Base-by-base conservation (phyloP, 1,140 invertebrate species). In the Ctenoplectra terminalis region DNA sequence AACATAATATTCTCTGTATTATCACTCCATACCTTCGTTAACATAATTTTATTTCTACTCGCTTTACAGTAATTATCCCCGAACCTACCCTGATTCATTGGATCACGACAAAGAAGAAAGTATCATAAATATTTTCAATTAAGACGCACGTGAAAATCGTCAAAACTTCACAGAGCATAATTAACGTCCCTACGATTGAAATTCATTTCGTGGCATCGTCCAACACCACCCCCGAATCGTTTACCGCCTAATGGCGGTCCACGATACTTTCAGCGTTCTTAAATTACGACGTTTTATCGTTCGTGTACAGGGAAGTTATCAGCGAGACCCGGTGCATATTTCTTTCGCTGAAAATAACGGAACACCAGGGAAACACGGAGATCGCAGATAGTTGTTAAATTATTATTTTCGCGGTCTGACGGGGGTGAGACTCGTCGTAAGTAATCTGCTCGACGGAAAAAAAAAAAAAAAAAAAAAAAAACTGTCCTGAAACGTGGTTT, bases 311-410 rank as follows among this genome's bases (percentile, higher is more conserved):
- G 61, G 61, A 40, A 56, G 60, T 81, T 81, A 81, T 81, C 79
- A 58, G 70, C 17, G 46, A 31, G 34, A 48, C 70, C 67, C 61
- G n/a, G 37, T 60, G 50, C 66, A 77, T 79, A 67, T 80, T 75
- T 76, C 79, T 85, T 70, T 58, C 63, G 73, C 46, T 71, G 83
- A 69, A 84, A 88, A 88, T 84, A 86, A 89, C 82, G 70, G 83
- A 78, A 83, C 31, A 63, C 69, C 54, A 15, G 48, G 60, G 31
- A 64, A 34, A 46, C 52, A 29, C 52, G 81, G 58, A 85, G 88
- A 88, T 85, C 66, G 58, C 29, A 90, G 90, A 90, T 91, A 90
- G 89, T 90, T 85, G 87, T 75, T 87, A 89, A 90, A 89, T 90
- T 91, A 90, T 89, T 87, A 87, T 90, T 90, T 90, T 89, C 78